Percentiles rank a stretch among this genome's conserved stretches.
These are phyloP conservation scores for human DNA, from an alignment of 2,113 vertebrate species.

Conservation along the genomic window DNA sequence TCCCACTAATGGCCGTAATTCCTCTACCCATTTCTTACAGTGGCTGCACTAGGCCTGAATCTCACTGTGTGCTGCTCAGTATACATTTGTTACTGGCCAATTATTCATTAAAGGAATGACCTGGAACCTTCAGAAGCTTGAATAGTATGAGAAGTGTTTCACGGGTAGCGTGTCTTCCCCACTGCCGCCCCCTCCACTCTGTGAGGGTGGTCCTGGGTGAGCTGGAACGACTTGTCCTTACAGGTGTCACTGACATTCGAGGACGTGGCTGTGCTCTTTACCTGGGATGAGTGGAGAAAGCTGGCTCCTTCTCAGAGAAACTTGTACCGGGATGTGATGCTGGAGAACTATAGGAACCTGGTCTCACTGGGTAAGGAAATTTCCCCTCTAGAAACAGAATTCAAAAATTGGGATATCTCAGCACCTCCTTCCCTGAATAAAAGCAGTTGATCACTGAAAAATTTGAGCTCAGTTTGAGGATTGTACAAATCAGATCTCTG, in stretches of 20 bases:
- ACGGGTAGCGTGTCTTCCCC: neutral
- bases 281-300: conserved; percentile 56
- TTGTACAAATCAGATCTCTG: neutral
- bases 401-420: neutral
- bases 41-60: neutral
- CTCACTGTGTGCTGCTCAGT: neutral
- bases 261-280: conserved; percentile 61
- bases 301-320: conserved; percentile 55
- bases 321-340: conserved; percentile 64
- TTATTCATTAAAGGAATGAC: neutral
- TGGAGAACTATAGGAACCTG: conserved; percentile 68
- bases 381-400: neutral
- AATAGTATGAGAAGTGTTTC: neutral
- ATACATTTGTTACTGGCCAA: neutral
- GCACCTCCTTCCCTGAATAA: neutral
- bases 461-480: neutral
- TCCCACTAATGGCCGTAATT: neutral
- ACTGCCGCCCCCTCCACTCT: neutral
- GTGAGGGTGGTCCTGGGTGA: neutral
- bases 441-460: neutral
- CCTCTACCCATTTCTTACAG: neutral
- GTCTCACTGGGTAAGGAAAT: conserved; percentile 58
- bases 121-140: neutral
- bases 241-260: conserved; percentile 57
- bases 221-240: neutral